phyloP scores from a whole-genome alignment of 2,797 vertebrate genomes.

The Spea hammondii region DNA sequence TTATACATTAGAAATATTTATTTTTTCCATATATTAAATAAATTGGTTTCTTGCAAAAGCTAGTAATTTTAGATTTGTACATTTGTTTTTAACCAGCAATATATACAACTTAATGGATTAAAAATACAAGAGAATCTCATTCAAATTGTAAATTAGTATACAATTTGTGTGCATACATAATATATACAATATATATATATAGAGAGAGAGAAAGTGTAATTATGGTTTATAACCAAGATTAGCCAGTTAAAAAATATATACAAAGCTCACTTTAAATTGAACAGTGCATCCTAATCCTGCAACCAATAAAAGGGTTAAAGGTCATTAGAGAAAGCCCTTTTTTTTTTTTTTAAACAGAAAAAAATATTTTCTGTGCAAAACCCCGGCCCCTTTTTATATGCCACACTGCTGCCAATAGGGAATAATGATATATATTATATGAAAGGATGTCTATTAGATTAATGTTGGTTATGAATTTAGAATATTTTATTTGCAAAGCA shows the following conservation, averaged over 20 bases:
- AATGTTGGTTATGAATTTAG: too few species aligned
- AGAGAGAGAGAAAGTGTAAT: background rate
- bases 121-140: background rate
- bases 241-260: background rate
- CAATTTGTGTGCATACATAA: constrained; percentile 1
- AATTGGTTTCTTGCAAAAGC: constrained; percentile 64
- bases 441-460: too few species aligned
- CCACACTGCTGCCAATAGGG: too few species aligned
- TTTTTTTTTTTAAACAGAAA: background rate
- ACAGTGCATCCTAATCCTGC: background rate
- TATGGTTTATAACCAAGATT: background rate
- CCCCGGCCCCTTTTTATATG: too few species aligned
- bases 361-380: too few species aligned
- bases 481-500: background rate
- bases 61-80: constrained; percentile 66
- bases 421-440: too few species aligned
- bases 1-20: constrained; percentile 66
- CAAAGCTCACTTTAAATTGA: background rate
- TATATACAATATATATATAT: background rate
- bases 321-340: constrained; percentile 46
- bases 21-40: constrained; percentile 65
- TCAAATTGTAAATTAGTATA: background rate
- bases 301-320: constrained; percentile 37
- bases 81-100: constrained; percentile 73
- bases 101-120: constrained; percentile 66